Base-by-base conservation (phyloP, 2,797 vertebrate species). In the Salarias fasciatus region DNA sequence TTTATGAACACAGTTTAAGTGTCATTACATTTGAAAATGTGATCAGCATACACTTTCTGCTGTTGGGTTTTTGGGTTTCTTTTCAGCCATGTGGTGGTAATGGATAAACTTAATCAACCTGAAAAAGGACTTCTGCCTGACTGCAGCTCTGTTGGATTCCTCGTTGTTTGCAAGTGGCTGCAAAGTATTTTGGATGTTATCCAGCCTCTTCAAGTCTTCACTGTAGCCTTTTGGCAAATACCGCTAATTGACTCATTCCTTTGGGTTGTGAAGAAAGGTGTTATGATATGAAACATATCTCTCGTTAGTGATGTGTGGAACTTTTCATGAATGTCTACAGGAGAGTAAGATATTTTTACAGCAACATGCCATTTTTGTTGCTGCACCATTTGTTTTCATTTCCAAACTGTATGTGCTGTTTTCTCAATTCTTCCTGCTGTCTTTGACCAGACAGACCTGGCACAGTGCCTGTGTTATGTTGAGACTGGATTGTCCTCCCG, bases 81-180 rank as follows among this genome's bases (percentile, higher is more conserved):
- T 3, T 29, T 64, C 29, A 51, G 35, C 42, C 7, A 18, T 37
- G 31, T 59, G 49, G 18, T 70, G 53, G 53, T 69, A 45, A 48
- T 46, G 15, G 55, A 63, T 52, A 24, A 50, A 49, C 67, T 55
- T 1, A 62, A 38, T 69, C 54, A 62, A 40, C 45, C 38, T 43
- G 36, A 62, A 75, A 71, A 72, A 2, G 30, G 45, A 84, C 63
- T 78, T 72, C 46, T 63, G 55, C 59, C 29, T 67, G 12, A 2
- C 60, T 75, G 47, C 63, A 69, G 54, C 47, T 66, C 11, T 33
- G 11, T 52, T 41, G 62, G 58, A 57, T 57, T 58, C 44, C 46
- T 45, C 43, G 4, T 40, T 38, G 38, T 65, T 66, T 59, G 14
- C 54, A 46, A 11, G 41, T 11, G n/a, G 44, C 31, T 12, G 6